Conservation (phyloP, 2,113 vertebrate genomes). For the human region DNA sequence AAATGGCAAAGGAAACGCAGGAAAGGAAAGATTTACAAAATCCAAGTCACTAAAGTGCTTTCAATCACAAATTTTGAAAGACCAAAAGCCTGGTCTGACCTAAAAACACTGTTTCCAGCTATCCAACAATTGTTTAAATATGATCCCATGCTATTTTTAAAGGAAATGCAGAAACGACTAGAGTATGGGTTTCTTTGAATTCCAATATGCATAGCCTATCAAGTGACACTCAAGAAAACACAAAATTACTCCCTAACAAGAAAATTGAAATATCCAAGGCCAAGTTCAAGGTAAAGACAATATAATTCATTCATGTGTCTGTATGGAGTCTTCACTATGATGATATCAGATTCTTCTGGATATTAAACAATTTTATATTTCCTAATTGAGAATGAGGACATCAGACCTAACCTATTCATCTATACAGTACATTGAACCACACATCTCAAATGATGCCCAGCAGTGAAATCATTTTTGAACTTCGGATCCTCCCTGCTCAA, state of each 20-base stretch:
- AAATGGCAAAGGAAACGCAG: slow-evolving; percentile 74
- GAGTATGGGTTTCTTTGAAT: slow-evolving; percentile 74
- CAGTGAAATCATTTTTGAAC: not conserved
- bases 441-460: not conserved
- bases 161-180: not conserved
- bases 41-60: slow-evolving; percentile 85
- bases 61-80: slow-evolving; percentile 77
- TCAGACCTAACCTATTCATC: not conserved
- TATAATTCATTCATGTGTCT: not conserved
- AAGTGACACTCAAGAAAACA: slow-evolving; percentile 72
- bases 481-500: not conserved
- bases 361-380: slow-evolving; percentile 13
- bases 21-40: slow-evolving; percentile 82
- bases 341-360: not conserved
- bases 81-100: slow-evolving; percentile 65
- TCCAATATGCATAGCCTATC: slow-evolving; percentile 68
- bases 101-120: slow-evolving; percentile 74
- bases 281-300: slow-evolving; percentile 20
- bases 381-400: not conserved
- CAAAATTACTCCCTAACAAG: slow-evolving; percentile 33
- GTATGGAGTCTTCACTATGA: not conserved
- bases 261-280: not conserved
- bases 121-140: slow-evolving; percentile 71
- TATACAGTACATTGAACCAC: not conserved
- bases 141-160: slow-evolving; percentile 53